phyloP scores from a whole-genome alignment of 2,888 invertebrate species.

The Nasonia oneida region DNA sequence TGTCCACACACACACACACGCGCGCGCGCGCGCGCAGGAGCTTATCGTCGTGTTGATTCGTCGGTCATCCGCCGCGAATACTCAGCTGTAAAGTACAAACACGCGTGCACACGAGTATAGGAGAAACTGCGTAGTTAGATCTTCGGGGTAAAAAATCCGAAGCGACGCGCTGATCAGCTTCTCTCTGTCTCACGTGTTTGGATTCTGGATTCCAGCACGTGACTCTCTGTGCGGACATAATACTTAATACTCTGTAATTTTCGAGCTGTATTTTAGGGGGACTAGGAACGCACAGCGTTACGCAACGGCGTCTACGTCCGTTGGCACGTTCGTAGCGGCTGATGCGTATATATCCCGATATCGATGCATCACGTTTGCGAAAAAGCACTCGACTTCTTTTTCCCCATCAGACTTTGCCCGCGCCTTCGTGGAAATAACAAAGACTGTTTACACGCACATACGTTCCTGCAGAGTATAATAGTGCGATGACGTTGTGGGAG shows the following conservation, averaged over 20 bases:
- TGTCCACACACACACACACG: background rate
- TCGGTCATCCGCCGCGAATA: background rate
- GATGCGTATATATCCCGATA: background rate
- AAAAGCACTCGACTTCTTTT: background rate
- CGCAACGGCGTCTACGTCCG: background rate
- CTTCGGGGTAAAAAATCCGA: background rate
- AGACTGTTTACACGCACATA: background rate
- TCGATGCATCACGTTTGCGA: background rate
- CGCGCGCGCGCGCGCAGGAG: background rate
- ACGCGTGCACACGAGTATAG: background rate
- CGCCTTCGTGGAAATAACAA: background rate
- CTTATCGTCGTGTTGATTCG: background rate
- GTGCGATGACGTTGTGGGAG: background rate
- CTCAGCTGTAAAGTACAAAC: background rate
- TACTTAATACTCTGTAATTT: background rate
- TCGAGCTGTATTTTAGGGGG: background rate
- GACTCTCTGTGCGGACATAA: background rate
- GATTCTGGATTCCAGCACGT: background rate
- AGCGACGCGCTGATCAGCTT: background rate
- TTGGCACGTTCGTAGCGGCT: background rate
- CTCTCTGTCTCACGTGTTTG: background rate
- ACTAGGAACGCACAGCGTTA: background rate
- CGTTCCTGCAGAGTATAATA: no score
- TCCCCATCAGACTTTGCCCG: background rate
- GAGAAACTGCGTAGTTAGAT: conserved; percentile 3